Base-by-base conservation (phyloP, 2,797 vertebrate genomes). In the Gymnoscopelus microlampas region DNA sequence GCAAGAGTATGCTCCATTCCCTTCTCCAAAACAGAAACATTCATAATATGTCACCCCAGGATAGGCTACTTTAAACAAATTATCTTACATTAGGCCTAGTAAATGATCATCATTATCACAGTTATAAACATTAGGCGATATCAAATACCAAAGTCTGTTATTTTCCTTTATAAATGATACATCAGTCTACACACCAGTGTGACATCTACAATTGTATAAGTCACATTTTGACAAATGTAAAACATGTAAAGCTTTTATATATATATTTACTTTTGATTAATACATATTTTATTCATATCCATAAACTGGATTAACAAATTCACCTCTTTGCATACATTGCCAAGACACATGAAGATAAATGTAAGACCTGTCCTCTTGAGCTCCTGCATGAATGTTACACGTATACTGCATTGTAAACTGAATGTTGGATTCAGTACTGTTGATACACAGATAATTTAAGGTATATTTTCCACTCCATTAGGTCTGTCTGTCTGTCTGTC, bases 1-100 rank as follows among this genome's bases (percentile, higher is more conserved):
- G 80, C 71, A 81, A 68, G 67, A 74, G 73, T 68, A 65, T 68
- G 32, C 55, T 66, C 74, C 55, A 24, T 50, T 67, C 49, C 24
- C 39, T 65, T 58, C 12, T 57, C 49, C 47, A 76, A 55, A 29
- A 70, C 24, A 61, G 55, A 68, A 80, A 55, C 56, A 70, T 11
- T 55, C 48, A 24, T 51, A 39, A 24, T 51, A 39, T 24, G 32
- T 13, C 11, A 7, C 13, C 26, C 15, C 24, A 19, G 49, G 62
- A 55, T 63, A 39, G 35, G 7, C 35, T 8, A 32, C 19, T 19
- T 19, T 19, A 19, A 19, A 19, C 19, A 35, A 35, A 35, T 5
- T 0, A 35, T 35, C 5, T 35, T 35, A 35, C 5, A 5, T 35
- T 35, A 35, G 32, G 32, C 5, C 32, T 35, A 5, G 5, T 35